Percentiles rank a stretch among this genome's conserved stretches.
Conservation (phyloP, 2,888 invertebrate genomes). For the Heliconius ismenius region DNA sequence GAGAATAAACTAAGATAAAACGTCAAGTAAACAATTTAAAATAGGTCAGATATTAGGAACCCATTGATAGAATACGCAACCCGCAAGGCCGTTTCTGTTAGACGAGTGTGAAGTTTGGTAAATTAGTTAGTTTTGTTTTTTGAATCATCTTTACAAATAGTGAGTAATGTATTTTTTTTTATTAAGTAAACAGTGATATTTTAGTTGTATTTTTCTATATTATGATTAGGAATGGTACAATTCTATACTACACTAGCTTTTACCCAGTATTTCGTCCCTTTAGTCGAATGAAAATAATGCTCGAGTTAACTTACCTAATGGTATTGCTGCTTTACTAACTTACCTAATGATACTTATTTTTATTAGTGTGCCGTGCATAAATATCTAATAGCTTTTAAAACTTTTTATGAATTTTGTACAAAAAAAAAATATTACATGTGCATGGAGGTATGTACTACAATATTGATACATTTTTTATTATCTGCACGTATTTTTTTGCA, state of each 20-base stretch:
- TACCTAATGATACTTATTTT: no score
- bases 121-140: neutral
- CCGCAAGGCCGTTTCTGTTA: constrained; percentile 24
- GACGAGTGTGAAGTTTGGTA: neutral
- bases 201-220: neutral
- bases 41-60: constrained; percentile 26
- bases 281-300: no score
- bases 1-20: constrained; percentile 26
- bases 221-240: neutral
- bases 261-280: no score
- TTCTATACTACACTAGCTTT: no score
- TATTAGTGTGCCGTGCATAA: no score
- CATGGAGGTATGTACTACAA: no score
- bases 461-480: neutral
- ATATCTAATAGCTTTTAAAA: no score
- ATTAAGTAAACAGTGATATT: neutral
- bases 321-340: no score
- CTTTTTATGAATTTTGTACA: no score
- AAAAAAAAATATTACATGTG: no score
- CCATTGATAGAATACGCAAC: constrained; percentile 18
- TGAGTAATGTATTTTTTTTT: neutral
- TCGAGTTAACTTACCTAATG: no score
- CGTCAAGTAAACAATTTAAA: constrained; percentile 25
- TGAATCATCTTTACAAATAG: neutral
- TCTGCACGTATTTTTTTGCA: neutral